Percentiles rank a stretch among this genome's conserved stretches.
phyloP scores from a whole-genome alignment of 2,888 invertebrate species.

The Phorcus lineatus region DNA sequence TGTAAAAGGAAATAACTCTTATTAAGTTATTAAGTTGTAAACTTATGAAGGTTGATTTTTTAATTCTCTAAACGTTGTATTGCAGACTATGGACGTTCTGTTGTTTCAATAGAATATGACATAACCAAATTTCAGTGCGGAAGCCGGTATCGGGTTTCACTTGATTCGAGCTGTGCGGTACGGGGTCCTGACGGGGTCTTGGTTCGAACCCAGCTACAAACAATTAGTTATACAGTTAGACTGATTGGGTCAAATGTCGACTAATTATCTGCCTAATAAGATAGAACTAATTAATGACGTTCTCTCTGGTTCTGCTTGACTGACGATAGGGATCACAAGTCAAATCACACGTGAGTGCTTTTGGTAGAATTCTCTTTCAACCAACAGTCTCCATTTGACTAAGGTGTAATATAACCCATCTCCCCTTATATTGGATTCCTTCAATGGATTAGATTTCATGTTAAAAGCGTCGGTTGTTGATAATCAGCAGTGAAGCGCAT shows the following conservation, averaged over 20 bases:
- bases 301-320: neutral
- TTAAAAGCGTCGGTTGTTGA: neutral
- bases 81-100: too few species aligned
- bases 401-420: neutral
- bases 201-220: neutral
- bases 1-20: too few species aligned
- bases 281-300: neutral
- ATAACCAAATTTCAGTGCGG: neutral
- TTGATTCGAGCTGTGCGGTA: neutral
- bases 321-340: neutral
- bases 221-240: conserved; percentile 2
- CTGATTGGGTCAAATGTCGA: neutral
- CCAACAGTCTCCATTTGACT: neutral
- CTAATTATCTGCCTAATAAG: neutral
- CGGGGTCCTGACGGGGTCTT: neutral
- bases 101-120: too few species aligned
- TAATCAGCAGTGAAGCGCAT: neutral
- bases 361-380: neutral
- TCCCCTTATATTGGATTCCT: neutral
- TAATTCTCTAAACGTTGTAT: too few species aligned
- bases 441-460: neutral
- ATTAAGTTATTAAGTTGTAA: too few species aligned
- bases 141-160: neutral
- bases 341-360: neutral
- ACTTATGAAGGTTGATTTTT: too few species aligned